Conservation (phyloP, 2,797 vertebrate genomes). For the Cichlasoma orientale region DNA sequence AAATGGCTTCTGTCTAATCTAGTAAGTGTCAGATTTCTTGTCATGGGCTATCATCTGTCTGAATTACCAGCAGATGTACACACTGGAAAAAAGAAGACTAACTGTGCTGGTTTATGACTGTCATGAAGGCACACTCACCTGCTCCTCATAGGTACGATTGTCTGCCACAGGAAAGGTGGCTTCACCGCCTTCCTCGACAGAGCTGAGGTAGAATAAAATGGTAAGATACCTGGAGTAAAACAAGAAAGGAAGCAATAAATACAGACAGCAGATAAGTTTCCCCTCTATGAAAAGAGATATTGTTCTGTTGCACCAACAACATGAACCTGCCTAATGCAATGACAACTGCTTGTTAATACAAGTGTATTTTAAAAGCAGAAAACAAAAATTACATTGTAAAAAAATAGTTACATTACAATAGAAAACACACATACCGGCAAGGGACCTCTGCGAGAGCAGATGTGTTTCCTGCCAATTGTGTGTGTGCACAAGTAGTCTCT, state of each 20-base stretch:
- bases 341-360: not conserved
- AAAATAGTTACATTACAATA: not conserved
- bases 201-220: slow-evolving; percentile 91
- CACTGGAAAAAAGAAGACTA: not conserved
- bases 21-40: slow-evolving; percentile 43
- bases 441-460: slow-evolving; percentile 75
- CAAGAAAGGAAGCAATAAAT: not conserved
- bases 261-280: not conserved
- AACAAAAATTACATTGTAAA: not conserved
- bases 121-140: slow-evolving; percentile 76
- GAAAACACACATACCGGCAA: slow-evolving; percentile 69
- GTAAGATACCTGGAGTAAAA: slow-evolving; percentile 87
- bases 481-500: slow-evolving; percentile 90
- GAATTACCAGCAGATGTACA: slow-evolving; percentile 9
- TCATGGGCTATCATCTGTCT: slow-evolving; percentile 22
- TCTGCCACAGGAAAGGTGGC: slow-evolving; percentile 95
- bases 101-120: not conserved
- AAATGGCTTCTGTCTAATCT: slow-evolving; percentile 16
- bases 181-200: slow-evolving; percentile 91
- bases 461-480: slow-evolving; percentile 88
- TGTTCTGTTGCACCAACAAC: not conserved
- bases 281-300: not conserved
- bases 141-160: slow-evolving; percentile 94
- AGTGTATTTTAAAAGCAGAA: not conserved
- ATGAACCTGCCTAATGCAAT: not conserved